Base-by-base conservation (phyloP, 1,140 invertebrate genomes). In the Sarcophaga peregrina region DNA sequence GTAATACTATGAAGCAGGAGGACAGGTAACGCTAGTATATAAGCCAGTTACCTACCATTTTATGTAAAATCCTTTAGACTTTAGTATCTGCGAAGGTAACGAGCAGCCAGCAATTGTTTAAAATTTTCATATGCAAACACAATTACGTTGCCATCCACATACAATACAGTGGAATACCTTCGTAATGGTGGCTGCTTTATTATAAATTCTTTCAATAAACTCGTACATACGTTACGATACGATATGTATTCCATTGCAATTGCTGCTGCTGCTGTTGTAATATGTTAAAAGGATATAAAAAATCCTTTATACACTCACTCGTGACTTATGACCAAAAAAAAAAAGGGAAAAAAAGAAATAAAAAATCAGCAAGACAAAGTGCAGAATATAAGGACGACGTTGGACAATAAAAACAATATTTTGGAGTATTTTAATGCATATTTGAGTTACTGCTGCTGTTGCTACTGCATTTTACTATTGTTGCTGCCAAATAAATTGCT, bases 271-370 rank as follows among this genome's bases (percentile, higher is more conserved):
- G n/a, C 20, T 25, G 62, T 68, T 68, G 62, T 68, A 68, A 68
- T 68, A 68, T 68, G 17, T 68, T 68, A 20, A 8, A 68, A 68
- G 62, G 62, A 68, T 68, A 68, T 9, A 20, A 68, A 25, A 68
- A 68, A 68, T 68, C 17, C 20, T 68, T 68, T 68, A 68, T 68
- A n/a, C 20, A 68, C 20, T n/a, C 62, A 68, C 62, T 68, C 54
- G 7, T 68, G 62, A 68, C 62, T 68, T 17, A 68, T 68, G n/a
- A 20, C 17, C 62, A 68, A 68, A 68, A 68, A 7, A 20, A 68
- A 68, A 58, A 13, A 68, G 58, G 1, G 13, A 13, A 5, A 52
- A 10, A 52, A 10, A 52, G 9, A 13, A 1, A 52, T 1, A 52
- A 58, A 58, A 58, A 58, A 58, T n/a, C n/a, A n/a, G 15, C n/a